These are phyloP conservation scores for Ammodytes marinus DNA, from an alignment of 2,113 vertebrate genomes.

Conservation along the genomic window DNA sequence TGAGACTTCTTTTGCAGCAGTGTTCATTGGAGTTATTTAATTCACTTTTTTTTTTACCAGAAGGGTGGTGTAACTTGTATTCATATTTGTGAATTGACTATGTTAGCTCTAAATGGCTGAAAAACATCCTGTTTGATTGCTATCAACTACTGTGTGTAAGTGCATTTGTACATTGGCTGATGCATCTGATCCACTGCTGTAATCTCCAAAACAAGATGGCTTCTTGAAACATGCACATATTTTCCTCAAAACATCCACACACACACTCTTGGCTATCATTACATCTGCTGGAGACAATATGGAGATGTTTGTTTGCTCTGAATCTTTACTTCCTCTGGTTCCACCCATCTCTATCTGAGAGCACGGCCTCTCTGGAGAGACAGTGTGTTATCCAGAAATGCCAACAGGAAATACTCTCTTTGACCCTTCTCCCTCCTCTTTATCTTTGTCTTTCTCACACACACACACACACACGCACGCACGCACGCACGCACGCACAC, in stretches of 20 bases:
- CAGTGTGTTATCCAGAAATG: slow-evolving; percentile 39
- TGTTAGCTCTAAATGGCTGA: slow-evolving; percentile 15
- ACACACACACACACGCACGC: not conserved
- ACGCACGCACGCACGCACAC: not conserved
- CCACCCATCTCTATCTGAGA: slow-evolving; percentile 55
- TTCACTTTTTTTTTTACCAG: not conserved
- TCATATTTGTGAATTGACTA: too few species aligned
- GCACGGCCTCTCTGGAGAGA: slow-evolving; percentile 39
- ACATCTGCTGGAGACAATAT: not conserved
- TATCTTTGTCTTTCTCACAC: not conserved
- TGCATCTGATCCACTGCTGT: slow-evolving; percentile 3
- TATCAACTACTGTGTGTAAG: slow-evolving; percentile 4
- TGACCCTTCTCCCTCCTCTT: not conserved
- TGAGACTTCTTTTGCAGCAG: slow-evolving; percentile 51
- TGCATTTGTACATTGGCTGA: slow-evolving; percentile 7
- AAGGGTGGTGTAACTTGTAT: not conserved
- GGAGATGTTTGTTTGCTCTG: slow-evolving; percentile 47
- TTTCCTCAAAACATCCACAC: not conserved
- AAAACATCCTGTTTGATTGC: slow-evolving; percentile 28
- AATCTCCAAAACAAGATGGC: slow-evolving; percentile 15
- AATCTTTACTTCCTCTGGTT: slow-evolving; percentile 48
- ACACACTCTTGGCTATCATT: slow-evolving; percentile 12
- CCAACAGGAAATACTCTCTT: slow-evolving; percentile 77
- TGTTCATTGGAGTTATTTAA: not conserved
- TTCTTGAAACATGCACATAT: slow-evolving; percentile 26